Evolutionary conservation across 2,888 invertebrate genomes (phyloP).

Genomic region (Drosophila sordidapex): DNA sequence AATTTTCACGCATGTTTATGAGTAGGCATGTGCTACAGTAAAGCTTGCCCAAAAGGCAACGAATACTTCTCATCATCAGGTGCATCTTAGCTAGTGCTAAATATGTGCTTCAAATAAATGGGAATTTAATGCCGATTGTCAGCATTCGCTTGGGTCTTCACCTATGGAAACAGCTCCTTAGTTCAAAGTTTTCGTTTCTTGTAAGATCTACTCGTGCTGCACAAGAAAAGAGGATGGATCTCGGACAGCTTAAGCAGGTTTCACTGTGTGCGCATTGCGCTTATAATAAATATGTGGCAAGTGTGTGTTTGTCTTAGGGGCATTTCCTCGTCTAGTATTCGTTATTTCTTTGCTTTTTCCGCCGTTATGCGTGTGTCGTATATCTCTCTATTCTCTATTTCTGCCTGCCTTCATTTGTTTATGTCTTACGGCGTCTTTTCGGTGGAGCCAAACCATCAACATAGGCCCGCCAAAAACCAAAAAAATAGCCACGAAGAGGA

Average conservation of each 20-base stretch:
- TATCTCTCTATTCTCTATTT: slow-evolving; percentile 55
- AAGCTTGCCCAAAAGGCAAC: slow-evolving; percentile 1
- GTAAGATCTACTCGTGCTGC: background rate
- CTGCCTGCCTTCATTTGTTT: slow-evolving; percentile 68
- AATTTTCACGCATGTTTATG: slow-evolving; percentile 80
- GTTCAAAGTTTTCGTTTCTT: background rate
- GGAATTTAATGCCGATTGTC: background rate
- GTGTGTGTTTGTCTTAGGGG: slow-evolving; percentile 45
- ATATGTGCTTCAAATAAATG: background rate
- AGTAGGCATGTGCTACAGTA: slow-evolving; percentile 44
- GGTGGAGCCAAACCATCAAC: slow-evolving; percentile 5
- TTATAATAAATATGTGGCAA: slow-evolving; percentile 48
- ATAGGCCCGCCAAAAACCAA: slow-evolving; percentile 28
- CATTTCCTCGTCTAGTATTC: slow-evolving; percentile 58
- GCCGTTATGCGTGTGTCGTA: slow-evolving; percentile 46
- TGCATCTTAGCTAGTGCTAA: background rate
- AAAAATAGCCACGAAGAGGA: background rate
- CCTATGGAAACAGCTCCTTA: background rate
- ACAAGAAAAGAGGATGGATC: background rate
- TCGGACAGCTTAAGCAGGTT: background rate
- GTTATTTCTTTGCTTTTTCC: slow-evolving; percentile 31
- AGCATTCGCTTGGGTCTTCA: background rate
- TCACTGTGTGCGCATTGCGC: slow-evolving; percentile 35
- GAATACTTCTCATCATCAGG: background rate
- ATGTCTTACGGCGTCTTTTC: slow-evolving; percentile 51